Base-by-base conservation (phyloP, 2,113 vertebrate genomes). In the Theristicus caerulescens region DNA sequence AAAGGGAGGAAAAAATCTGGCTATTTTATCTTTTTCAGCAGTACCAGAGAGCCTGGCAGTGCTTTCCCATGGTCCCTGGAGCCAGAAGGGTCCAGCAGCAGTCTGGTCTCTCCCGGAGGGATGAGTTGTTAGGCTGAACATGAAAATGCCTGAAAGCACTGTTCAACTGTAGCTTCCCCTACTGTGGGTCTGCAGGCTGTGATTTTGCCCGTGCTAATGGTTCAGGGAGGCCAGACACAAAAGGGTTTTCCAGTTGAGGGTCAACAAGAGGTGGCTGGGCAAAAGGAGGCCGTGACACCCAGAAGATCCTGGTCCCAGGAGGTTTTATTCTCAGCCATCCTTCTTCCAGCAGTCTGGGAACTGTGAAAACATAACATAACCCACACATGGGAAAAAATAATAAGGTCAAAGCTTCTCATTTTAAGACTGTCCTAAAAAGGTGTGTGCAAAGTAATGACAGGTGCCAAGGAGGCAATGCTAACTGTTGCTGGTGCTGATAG, bases 351-450 rank as follows among this genome's bases (percentile, higher is more conserved):
- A 87, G 32, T n/a, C 87, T 70, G 40, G 62, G 71, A 95, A 62
- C 42, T 73, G 66, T 83, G 82, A 82, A 88, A 90, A 73, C 17
- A 52, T 59, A 87, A 94, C 54, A 55, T 58, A 91, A 36, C 78
- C 59, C 78, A 66, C 67, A 71, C 40, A 34, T 26, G 74, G 64
- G 77, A 40, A 51, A 90, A 97, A 95, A 89, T 91, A 96, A 93
- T 96, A 94, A 96, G 95, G 94, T 96, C 90, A 96, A 95, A 97
- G 64, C 87, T 91, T 96, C 79, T 95, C 89, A 88, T 97, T 93
- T 96, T 77, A 88, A 95, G 89, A 74, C 57, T 95, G 82, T 94
- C 91, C 94, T 96, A 74, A 93, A 95, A 95, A 94, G 91, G 59
- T 95, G 89, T 93, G 78, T 90, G 87, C 71, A 64, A 86, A 93